Base-by-base conservation (phyloP, 2,888 invertebrate species). In the Drosophila quasianomalipes region DNA sequence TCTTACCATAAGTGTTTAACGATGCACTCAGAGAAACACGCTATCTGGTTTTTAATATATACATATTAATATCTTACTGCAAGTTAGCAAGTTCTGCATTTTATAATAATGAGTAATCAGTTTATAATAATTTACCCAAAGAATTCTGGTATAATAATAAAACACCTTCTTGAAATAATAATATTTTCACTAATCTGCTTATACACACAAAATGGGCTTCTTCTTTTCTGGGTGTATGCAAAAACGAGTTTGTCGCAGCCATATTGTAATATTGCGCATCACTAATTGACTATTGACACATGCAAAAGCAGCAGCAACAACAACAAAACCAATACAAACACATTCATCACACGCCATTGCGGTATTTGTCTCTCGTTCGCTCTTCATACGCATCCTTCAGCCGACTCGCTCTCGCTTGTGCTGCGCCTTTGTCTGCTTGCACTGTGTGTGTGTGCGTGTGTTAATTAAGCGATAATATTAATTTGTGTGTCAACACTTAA, bases 391-490 rank as follows among this genome's bases (percentile, higher is more conserved):
- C 59, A 58, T 10, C 41, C 26, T 41, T 9, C 41, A 9, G 30
- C 55, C 59, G 30, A n/a, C 44, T 28, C 35, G 26, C 30, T 65
- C 51, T 22, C 22, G 26, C 71, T n/a, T 28, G 35, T 33, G 9
- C 28, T 19, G 51, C 60, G 51, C 66, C 71, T 67, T 70, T 85
- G 73, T 79, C 74, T 61, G 64, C 65, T 49, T 51, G 72, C 69
- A 63, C 61, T 39, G n/a, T 9, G 16, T 26, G 19, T 26, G 4
- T 57, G 59, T 61, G 78, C n/a, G 37, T 57, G 39, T 84, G 89
- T 92, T 93, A 92, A 93, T 93, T 93, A 93, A 92, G 92, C 92
- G 92, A 92, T 92, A 92, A 92, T 93, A 93, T 93, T 92, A 93
- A 93, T 93, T 93, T 92, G 92, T 92, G 88, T 91, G 93, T 93